These are phyloP conservation scores for Thamnophis elegans DNA, from an alignment of 2,797 vertebrate species.

Conservation along the genomic window DNA sequence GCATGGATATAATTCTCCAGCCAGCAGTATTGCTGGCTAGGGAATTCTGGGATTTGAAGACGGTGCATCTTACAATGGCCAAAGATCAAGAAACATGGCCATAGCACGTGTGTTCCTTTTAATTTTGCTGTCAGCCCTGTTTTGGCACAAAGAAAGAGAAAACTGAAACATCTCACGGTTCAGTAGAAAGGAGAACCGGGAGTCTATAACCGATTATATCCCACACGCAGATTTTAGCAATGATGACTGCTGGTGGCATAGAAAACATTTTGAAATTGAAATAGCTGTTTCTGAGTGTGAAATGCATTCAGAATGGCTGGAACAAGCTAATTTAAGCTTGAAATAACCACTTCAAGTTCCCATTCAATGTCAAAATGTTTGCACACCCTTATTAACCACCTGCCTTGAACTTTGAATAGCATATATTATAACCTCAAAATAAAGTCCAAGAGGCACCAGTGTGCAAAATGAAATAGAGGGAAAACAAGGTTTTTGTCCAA, in stretches of 20 bases:
- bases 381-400: background rate
- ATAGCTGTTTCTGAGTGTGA: background rate
- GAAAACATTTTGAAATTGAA: background rate
- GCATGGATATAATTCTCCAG: background rate
- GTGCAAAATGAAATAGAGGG: background rate
- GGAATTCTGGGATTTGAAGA: background rate
- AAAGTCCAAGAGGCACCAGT: background rate
- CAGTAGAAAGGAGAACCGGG: background rate
- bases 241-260: background rate
- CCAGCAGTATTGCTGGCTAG: background rate
- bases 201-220: background rate
- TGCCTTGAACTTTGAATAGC: background rate
- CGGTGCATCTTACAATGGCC: background rate
- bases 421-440: background rate
- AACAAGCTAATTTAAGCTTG: background rate
- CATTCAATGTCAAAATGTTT: background rate
- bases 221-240: background rate
- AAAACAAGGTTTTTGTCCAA: background rate
- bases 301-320: background rate
- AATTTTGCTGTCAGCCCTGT: background rate
- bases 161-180: background rate
- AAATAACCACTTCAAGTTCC: background rate
- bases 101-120: background rate
- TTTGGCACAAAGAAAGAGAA: background rate
- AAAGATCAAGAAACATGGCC: background rate